Percentiles rank a stretch among this genome's conserved stretches.
Evolutionary conservation across 1,140 invertebrate species (phyloP).

Genomic region (Amphibalanus amphitrite): DNA sequence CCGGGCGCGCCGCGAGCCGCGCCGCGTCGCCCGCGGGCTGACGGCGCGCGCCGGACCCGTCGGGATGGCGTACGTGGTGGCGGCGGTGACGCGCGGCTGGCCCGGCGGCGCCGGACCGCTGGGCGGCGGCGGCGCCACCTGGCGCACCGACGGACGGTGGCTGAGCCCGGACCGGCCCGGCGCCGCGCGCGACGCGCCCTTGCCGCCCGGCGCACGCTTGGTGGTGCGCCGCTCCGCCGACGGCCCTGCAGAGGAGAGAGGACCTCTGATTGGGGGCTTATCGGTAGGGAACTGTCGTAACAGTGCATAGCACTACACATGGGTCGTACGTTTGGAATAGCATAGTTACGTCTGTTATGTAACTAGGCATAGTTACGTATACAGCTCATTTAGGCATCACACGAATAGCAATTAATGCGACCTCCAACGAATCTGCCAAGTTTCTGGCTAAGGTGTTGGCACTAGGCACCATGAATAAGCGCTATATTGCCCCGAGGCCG

Average conservation of each 20-base stretch:
- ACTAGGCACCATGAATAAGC: too few species aligned
- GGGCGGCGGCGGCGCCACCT: constrained; percentile 30
- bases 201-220: constrained; percentile 1
- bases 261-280: too few species aligned
- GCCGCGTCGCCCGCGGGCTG: constrained; percentile 11
- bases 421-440: too few species aligned
- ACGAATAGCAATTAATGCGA: too few species aligned
- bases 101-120: constrained; percentile 33
- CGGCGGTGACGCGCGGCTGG: constrained; percentile 25
- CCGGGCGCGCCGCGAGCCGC: constrained; percentile 15
- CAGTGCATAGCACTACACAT: too few species aligned
- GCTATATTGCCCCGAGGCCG: too few species aligned
- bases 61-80: constrained; percentile 1
- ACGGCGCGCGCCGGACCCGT: constrained; percentile 1
- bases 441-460: too few species aligned
- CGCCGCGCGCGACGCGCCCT: neutral
- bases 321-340: too few species aligned
- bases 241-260: neutral
- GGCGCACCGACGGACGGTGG: constrained; percentile 7
- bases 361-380: too few species aligned
- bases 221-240: neutral
- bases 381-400: too few species aligned
- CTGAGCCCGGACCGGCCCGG: neutral
- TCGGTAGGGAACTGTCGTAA: too few species aligned
- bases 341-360: too few species aligned